Percentiles rank a stretch among this genome's conserved stretches.
phyloP scores from a whole-genome alignment of 1,140 invertebrate species.

The Hormaphis cornu region DNA sequence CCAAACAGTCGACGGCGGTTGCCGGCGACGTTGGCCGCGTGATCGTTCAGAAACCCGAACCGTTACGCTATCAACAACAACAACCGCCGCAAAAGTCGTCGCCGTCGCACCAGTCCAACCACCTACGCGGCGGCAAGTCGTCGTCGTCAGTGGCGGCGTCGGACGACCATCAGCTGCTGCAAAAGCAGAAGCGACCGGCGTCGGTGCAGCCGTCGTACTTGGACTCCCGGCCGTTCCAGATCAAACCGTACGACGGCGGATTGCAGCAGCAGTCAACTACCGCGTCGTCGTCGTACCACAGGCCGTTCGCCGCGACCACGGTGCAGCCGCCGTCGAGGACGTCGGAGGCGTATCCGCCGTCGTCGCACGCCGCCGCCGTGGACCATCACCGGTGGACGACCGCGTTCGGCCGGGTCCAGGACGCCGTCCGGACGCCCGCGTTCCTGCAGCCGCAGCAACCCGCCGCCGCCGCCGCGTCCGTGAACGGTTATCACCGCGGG shows the following conservation, averaged over 20 bases:
- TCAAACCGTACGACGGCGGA: slow-evolving; percentile 9
- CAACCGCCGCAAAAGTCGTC: not conserved
- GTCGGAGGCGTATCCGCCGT: not conserved
- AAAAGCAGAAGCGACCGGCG: slow-evolving; percentile 1
- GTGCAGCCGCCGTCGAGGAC: not conserved
- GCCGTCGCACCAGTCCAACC: not conserved
- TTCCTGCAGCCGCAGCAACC: not conserved
- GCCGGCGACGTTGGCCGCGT: not conserved
- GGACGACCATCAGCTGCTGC: not conserved
- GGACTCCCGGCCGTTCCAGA: slow-evolving; percentile 19
- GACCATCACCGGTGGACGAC: slow-evolving; percentile 11
- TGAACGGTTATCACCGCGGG: not conserved
- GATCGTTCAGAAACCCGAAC: slow-evolving; percentile 21
- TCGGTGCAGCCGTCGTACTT: slow-evolving; percentile 23
- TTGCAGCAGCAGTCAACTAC: not conserved
- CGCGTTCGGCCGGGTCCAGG: not conserved
- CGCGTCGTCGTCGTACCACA: not conserved
- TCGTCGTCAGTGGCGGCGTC: not conserved
- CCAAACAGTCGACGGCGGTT: not conserved
- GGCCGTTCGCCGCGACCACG: not conserved
- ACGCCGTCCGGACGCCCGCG: not conserved
- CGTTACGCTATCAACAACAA: not conserved
- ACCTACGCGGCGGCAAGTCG: no score
- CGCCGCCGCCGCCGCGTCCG: not conserved
- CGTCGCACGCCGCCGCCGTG: not conserved